Evolutionary conservation across 2,113 vertebrate genomes (phyloP), one percentile per base, ranked within the genome.

Genomic region (Orientallactaga bullata): DNA sequence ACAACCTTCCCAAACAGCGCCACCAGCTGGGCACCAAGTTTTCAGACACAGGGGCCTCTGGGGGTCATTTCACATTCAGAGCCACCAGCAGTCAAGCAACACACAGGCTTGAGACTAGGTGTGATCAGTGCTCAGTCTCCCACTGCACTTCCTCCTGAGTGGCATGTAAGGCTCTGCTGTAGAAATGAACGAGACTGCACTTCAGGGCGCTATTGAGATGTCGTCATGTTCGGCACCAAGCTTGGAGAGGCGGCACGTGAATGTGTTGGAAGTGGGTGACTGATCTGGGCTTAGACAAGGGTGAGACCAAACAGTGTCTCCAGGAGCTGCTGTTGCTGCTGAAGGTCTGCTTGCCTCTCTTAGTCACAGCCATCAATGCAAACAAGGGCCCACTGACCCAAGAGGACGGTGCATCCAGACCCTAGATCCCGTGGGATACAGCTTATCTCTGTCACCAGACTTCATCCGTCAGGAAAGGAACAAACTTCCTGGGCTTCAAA

Each of bases 341-440:
- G 21, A 65, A 7, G 4, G 16, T 5, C 0, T 6, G 2, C 55
- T 32, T 2, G 2, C 3, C 2, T 24, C 23, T 35, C 42, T 37
- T 13, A 2, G 85, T 21, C 1, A 0, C 0, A 20, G 18, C 28
- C 1, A 1, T 32, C 55, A 30, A 30, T 0, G 21, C 11, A 37
- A 32, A 23, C 4, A 13, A 77, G 26, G 39, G 16, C 20, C 2
- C 16, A n/a, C 1, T 8, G 61, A 24, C 23, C 39, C 51, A 6
- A 0, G 18, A 20, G 42, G 58, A 61, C 51, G 26, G 4, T 4
- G 12, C 13, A 6, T 6, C 13, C 10, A 0, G 28, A 47, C 24
- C 73, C 39, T 16, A 28, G 89, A 9, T n/a, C 15, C 11, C 21
- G 55, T 1, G 30, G 58, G 7, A 39, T 0, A 7, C 0, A 5